These are phyloP conservation scores for Ennomos erosarius DNA, from an alignment of 2,888 invertebrate genomes.

Conservation along the genomic window DNA sequence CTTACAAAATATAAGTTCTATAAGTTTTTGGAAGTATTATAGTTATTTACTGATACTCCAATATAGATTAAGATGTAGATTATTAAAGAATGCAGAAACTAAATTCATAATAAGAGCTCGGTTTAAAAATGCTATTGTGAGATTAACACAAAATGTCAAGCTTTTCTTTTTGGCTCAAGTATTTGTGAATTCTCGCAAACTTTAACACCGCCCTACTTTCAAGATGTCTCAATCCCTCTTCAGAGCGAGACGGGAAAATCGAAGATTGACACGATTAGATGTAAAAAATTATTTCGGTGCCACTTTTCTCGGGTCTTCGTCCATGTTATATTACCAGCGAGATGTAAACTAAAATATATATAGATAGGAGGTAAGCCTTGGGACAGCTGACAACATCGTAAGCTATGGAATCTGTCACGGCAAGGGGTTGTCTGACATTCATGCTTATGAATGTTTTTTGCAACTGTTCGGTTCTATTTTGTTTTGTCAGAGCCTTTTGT, in stretches of 20 bases:
- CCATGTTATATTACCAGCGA: conserved; percentile 2
- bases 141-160: neutral
- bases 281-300: conserved; percentile 37
- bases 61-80: no score
- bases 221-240: conserved; percentile 36
- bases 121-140: no score
- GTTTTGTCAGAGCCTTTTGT: no score
- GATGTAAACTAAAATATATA: conserved; percentile 2
- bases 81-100: no score
- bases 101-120: no score
- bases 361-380: neutral
- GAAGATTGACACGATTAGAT: conserved; percentile 39
- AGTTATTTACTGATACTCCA: no score
- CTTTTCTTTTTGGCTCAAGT: conserved; percentile 10
- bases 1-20: no score
- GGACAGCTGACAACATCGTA: neutral
- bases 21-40: no score
- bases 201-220: conserved; percentile 36
- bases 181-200: conserved; percentile 11
- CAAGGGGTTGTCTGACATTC: no score
- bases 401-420: neutral
- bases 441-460: no score
- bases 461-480: no score
- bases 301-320: conserved; percentile 27
- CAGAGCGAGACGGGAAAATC: conserved; percentile 27